Percentiles rank a stretch among this genome's conserved stretches.
Conservation (phyloP, 2,888 invertebrate genomes). For the Callinectes sapidus region DNA sequence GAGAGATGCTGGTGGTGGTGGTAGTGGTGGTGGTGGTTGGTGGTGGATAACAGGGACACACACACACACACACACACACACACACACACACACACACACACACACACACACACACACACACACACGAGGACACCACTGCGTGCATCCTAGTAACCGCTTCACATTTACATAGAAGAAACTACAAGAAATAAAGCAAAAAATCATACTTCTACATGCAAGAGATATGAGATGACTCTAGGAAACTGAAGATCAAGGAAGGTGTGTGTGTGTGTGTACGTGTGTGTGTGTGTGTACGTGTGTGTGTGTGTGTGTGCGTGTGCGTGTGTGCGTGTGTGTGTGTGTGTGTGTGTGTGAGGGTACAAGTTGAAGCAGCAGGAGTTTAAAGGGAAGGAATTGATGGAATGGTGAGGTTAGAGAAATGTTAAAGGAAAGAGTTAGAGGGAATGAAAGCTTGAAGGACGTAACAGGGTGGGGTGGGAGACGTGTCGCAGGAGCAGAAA, state of each 20-base stretch:
- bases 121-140: background rate
- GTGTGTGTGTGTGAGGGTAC: background rate
- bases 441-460: background rate
- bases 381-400: too few species aligned
- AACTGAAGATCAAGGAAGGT: background rate
- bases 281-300: too few species aligned
- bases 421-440: background rate
- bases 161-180: background rate
- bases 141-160: background rate
- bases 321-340: background rate
- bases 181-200: background rate
- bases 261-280: background rate
- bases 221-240: background rate
- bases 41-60: background rate
- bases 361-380: background rate
- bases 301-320: conserved; percentile 24
- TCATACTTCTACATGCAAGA: background rate
- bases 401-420: background rate
- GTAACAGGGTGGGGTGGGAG: too few species aligned
- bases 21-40: background rate
- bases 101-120: background rate
- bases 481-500: too few species aligned
- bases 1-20: background rate
- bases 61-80: too few species aligned
- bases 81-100: background rate